phyloP scores from a whole-genome alignment of 2,113 vertebrate genomes.

The Chroicocephalus ridibundus region DNA sequence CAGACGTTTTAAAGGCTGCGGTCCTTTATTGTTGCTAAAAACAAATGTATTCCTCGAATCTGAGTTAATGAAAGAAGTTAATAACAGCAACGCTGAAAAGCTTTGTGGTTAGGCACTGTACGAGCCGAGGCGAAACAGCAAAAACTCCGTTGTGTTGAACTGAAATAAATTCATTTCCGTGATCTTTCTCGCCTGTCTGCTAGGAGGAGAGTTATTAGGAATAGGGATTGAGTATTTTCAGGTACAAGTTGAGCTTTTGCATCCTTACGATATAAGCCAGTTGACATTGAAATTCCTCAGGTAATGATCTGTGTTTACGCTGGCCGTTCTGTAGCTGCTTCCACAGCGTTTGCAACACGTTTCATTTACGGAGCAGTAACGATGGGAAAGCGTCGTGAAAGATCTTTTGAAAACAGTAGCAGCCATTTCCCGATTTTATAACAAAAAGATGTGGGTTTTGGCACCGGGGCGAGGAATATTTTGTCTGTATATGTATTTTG shows the following conservation, averaged over 20 bases:
- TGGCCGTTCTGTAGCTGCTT: constrained; percentile 48
- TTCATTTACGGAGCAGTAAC: constrained; percentile 48
- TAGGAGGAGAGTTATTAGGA: constrained; percentile 37
- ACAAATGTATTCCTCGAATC: constrained; percentile 66
- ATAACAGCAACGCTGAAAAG: constrained; percentile 47
- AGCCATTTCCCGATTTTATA: constrained; percentile 52
- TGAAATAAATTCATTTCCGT: constrained; percentile 23
- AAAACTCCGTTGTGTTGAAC: constrained; percentile 22
- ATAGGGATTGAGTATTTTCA: background rate
- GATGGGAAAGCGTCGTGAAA: constrained; percentile 34
- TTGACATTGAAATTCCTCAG: constrained; percentile 4
- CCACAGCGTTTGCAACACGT: constrained; percentile 41
- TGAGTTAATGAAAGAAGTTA: constrained; percentile 76
- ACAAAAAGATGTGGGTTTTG: constrained; percentile 40
- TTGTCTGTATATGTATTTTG: background rate
- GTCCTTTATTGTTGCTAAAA: constrained; percentile 70
- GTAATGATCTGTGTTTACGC: background rate
- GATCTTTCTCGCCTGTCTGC: constrained; percentile 9
- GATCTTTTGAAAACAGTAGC: constrained; percentile 36
- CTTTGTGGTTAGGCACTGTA: constrained; percentile 40
- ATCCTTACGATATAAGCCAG: constrained; percentile 4
- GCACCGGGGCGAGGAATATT: background rate
- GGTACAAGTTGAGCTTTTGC: constrained; percentile 27
- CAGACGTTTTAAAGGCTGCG: constrained; percentile 72
- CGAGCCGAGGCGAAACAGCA: background rate